Evolutionary conservation across 2,888 invertebrate genomes (phyloP).

Genomic region (Frankliniella fusca): DNA sequence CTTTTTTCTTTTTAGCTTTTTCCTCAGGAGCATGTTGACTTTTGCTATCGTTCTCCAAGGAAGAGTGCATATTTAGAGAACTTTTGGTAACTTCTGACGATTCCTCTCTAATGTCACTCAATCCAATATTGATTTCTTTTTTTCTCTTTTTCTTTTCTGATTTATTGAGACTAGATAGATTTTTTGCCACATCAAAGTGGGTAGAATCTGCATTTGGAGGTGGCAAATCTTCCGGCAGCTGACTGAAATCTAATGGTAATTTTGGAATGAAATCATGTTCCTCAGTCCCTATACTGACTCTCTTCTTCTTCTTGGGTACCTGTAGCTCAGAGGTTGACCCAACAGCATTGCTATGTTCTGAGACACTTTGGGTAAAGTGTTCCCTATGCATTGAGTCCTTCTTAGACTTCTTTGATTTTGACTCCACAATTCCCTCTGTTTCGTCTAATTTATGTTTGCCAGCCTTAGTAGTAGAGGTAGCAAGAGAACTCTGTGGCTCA

Average conservation of each 20-base stretch:
- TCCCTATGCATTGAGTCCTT: neutral
- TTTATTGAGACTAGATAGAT: neutral
- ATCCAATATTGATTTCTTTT: neutral
- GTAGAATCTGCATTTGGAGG: conserved; percentile 5
- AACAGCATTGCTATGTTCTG: too few species aligned
- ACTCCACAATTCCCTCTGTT: neutral
- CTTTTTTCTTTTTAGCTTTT: neutral
- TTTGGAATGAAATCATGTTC: neutral
- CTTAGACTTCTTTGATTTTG: neutral
- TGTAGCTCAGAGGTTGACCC: too few species aligned
- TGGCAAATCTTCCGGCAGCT: neutral
- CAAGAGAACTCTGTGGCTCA: neutral
- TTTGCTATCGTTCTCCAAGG: neutral
- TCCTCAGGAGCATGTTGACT: neutral
- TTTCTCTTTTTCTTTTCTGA: neutral
- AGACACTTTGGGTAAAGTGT: neutral
- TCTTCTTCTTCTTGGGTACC: neutral
- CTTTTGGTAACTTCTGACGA: neutral
- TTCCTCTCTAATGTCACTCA: neutral
- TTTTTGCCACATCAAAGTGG: neutral
- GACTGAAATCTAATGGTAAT: conserved; percentile 13
- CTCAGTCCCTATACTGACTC: neutral
- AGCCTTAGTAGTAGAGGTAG: neutral
- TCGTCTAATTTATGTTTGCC: neutral
- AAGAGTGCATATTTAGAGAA: neutral